Conservation (phyloP, 2,797 vertebrate genomes). For the Rhyacichthys aspro region DNA sequence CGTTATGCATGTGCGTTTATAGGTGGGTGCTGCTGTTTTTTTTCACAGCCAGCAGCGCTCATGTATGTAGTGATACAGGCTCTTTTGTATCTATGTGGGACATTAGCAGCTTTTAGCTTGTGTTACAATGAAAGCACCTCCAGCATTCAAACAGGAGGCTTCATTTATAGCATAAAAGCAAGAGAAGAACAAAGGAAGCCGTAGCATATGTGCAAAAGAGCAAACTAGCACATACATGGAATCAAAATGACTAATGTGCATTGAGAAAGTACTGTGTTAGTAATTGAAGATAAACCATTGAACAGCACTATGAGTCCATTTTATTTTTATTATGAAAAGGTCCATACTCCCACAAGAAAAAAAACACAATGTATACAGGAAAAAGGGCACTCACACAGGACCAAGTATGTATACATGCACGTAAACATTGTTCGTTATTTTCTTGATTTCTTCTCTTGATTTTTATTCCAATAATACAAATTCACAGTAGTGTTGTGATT, state of each 20-base stretch:
- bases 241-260: neutral
- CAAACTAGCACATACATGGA: slow-evolving; percentile 3
- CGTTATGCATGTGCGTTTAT: neutral
- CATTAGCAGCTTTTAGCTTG: slow-evolving; percentile 22
- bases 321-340: too few relatives aligned
- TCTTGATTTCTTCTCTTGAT: too few relatives aligned
- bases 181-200: neutral
- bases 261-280: too few relatives aligned
- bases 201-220: neutral
- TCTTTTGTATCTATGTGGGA: slow-evolving; percentile 14
- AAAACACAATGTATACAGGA: too few relatives aligned
- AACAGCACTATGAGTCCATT: too few relatives aligned
- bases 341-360: too few relatives aligned
- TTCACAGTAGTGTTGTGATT: too few relatives aligned
- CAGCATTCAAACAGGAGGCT: neutral
- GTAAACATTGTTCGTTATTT: too few relatives aligned
- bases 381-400: too few relatives aligned
- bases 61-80: slow-evolving; percentile 14
- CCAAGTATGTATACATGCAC: too few relatives aligned
- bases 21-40: slow-evolving; percentile 16
- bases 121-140: slow-evolving; percentile 1
- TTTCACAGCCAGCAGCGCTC: slow-evolving; percentile 2
- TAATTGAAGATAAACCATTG: too few relatives aligned
- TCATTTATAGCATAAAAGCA: neutral
- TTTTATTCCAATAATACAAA: too few relatives aligned